Evolutionary conservation across 2,888 invertebrate species (phyloP).

Genomic region (Watsonalla cultraria): DNA sequence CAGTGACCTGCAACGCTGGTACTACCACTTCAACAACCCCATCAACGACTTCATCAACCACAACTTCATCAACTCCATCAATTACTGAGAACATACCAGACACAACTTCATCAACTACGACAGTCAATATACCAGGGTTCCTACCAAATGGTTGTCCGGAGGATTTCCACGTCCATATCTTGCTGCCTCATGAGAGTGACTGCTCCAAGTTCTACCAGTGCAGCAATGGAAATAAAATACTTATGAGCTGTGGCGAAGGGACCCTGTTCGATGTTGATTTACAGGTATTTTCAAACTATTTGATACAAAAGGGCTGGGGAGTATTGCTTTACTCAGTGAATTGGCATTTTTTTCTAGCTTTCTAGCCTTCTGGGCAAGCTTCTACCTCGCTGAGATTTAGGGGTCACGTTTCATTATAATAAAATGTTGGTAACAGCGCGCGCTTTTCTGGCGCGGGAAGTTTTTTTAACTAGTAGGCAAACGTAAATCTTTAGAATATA

Average conservation of each 20-base stretch:
- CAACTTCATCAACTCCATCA: conserved; percentile 7
- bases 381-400: too few species aligned
- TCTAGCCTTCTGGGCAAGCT: too few species aligned
- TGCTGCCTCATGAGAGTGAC: conserved; percentile 32
- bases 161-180: conserved; percentile 21
- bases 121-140: neutral
- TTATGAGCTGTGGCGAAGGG: conserved; percentile 20
- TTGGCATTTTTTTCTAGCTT: too few species aligned
- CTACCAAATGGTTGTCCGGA: conserved; percentile 31
- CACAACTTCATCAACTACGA: conserved; percentile 3
- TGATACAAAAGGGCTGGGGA: too few species aligned
- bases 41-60: conserved; percentile 3
- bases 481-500: too few species aligned
- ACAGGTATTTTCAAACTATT: too few species aligned
- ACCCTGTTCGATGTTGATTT: conserved; percentile 8
- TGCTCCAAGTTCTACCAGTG: conserved; percentile 41
- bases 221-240: conserved; percentile 17
- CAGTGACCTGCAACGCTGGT: neutral
- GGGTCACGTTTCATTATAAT: too few species aligned
- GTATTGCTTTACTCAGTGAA: too few species aligned
- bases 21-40: conserved; percentile 4
- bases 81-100: too few species aligned
- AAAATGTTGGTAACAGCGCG: too few species aligned
- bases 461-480: too few species aligned
- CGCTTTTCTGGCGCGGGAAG: too few species aligned